Percentiles rank a stretch among this genome's conserved stretches.
Conservation (phyloP, 2,797 vertebrate genomes). For the Bovichtus variegatus region DNA sequence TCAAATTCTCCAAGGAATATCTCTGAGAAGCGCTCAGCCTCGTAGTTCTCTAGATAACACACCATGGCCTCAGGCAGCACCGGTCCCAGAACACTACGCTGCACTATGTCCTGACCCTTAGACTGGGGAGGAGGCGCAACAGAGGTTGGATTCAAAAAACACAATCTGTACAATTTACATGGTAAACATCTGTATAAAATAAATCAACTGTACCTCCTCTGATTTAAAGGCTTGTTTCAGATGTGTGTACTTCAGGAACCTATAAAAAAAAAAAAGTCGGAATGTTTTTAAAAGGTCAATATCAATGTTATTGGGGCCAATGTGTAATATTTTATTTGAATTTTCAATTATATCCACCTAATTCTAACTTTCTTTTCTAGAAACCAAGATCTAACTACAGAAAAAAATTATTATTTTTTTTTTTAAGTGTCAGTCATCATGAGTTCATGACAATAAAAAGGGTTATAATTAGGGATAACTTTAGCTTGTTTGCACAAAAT, state of each 20-base stretch:
- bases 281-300: not conserved
- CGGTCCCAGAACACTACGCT: slow-evolving; percentile 96
- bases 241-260: slow-evolving; percentile 98
- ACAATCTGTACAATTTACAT: not conserved
- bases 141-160: not conserved
- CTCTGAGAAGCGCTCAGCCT: slow-evolving; percentile 97
- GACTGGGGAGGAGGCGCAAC: slow-evolving; percentile 79
- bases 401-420: too few species aligned
- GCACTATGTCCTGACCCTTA: slow-evolving; percentile 96
- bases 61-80: slow-evolving; percentile 99
- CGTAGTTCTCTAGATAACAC: slow-evolving; percentile 99
- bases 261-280: slow-evolving; percentile 69
- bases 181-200: not conserved
- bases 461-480: too few species aligned
- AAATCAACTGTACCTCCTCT: slow-evolving; percentile 90
- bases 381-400: not conserved
- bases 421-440: not conserved
- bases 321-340: not conserved
- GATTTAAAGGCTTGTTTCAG: slow-evolving; percentile 98
- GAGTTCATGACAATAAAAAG: not conserved
- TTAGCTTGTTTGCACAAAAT: not conserved
- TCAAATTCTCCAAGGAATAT: slow-evolving; percentile 99
- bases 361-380: not conserved
- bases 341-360: not conserved
- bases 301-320: not conserved